Evolutionary conservation across 2,888 invertebrate species (phyloP).

Genomic region (Plagiodera versicolora): DNA sequence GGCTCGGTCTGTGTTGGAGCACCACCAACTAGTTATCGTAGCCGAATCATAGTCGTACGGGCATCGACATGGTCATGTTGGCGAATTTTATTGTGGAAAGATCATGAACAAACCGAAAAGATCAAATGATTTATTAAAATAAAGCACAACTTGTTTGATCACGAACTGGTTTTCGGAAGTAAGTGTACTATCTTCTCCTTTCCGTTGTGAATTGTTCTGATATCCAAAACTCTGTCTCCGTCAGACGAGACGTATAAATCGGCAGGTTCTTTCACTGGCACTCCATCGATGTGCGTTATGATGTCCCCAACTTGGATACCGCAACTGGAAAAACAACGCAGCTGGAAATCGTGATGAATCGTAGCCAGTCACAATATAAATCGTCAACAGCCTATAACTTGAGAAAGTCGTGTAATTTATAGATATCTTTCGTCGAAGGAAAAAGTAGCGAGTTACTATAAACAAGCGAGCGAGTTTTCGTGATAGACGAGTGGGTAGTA

Average conservation of each 20-base stretch:
- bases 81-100: no score
- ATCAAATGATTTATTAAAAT: neutral
- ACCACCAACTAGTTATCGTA: no score
- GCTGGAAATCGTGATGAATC: no score
- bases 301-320: slow-evolving; percentile 87
- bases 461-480: neutral
- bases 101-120: no score
- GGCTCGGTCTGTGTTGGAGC: neutral
- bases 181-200: slow-evolving; percentile 23
- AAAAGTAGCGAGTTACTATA: neutral
- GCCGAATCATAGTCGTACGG: no score
- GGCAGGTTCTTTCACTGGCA: slow-evolving; percentile 33
- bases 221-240: slow-evolving; percentile 13
- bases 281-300: slow-evolving; percentile 74
- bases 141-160: neutral
- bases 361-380: no score
- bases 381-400: no score
- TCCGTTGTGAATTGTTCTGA: slow-evolving; percentile 27
- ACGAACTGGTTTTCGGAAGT: slow-evolving; percentile 8
- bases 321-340: slow-evolving; percentile 69
- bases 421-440: neutral
- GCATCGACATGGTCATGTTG: no score
- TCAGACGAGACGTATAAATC: slow-evolving; percentile 33
- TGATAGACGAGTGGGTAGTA: neutral
- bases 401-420: neutral